These are phyloP conservation scores for Oreonectes daqikongensis DNA, from an alignment of 2,797 vertebrate species.

Conservation along the genomic window DNA sequence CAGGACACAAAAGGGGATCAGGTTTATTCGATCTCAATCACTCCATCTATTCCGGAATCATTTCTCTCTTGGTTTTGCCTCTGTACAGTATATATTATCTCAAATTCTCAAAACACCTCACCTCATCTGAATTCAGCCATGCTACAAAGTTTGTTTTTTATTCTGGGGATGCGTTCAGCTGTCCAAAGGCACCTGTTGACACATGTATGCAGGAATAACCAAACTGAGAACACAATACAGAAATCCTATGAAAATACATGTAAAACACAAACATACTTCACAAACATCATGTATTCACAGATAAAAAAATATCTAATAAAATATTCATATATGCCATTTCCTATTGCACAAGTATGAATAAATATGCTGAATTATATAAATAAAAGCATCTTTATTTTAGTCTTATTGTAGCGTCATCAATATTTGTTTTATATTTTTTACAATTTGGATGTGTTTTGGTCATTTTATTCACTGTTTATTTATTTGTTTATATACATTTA, in stretches of 20 bases:
- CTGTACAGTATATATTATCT: slow-evolving; percentile 42
- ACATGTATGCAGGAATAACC: not conserved
- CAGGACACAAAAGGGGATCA: slow-evolving; percentile 50
- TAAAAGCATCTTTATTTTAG: no score
- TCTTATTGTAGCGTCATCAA: no score
- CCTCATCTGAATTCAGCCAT: not conserved
- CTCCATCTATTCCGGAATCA: slow-evolving; percentile 28
- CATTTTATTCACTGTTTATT: no score
- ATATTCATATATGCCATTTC: no score
- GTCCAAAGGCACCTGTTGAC: slow-evolving; percentile 22
- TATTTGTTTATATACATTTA: no score
- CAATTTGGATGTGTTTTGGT: no score
- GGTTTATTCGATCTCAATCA: slow-evolving; percentile 48
- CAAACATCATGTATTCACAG: not conserved
- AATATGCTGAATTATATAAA: no score
- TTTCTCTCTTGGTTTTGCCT: slow-evolving; percentile 28
- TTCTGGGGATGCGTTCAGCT: not conserved
- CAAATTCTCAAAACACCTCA: slow-evolving; percentile 29
- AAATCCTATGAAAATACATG: not conserved
- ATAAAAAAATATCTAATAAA: no score
- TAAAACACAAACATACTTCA: not conserved
- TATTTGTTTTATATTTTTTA: no score
- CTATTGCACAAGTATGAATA: no score
- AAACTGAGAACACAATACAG: not conserved
- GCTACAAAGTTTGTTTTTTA: not conserved